Evolutionary conservation across 2,113 vertebrate genomes (phyloP).

Genomic region (Macheiramphus alcinus): DNA sequence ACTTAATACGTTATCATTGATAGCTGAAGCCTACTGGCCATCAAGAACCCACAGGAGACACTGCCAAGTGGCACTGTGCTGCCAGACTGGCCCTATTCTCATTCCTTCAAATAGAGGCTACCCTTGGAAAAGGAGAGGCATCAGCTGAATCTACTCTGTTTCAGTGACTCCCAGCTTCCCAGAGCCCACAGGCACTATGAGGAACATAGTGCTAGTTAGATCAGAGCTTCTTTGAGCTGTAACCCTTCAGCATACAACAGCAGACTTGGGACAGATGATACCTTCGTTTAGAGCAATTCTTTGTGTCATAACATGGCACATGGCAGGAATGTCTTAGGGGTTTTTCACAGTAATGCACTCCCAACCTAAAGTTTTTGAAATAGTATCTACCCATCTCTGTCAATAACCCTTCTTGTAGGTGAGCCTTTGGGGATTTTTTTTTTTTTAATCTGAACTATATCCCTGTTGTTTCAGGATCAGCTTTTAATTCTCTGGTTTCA

Average conservation of each 20-base stretch:
- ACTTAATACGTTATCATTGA: background rate
- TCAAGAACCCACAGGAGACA: background rate
- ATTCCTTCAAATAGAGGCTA: background rate
- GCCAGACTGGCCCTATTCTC: background rate
- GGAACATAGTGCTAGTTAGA: background rate
- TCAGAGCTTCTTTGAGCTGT: background rate
- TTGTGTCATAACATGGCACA: background rate
- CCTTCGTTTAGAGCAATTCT: background rate
- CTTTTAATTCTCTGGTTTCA: background rate
- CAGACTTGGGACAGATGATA: background rate
- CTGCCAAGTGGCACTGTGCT: background rate
- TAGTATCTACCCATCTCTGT: background rate
- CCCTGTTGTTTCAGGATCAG: background rate
- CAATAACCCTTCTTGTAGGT: background rate
- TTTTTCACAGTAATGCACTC: background rate
- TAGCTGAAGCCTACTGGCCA: background rate
- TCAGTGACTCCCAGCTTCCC: background rate
- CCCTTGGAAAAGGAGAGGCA: background rate
- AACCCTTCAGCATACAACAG: background rate
- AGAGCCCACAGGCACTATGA: background rate
- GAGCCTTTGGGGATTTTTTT: background rate
- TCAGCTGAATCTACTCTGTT: background rate
- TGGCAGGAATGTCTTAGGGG: background rate
- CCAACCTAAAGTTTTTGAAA: background rate
- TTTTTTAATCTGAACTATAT: background rate